Percentiles rank a stretch among this genome's conserved stretches.
Conservation (phyloP, 1,140 invertebrate species). For the Rhynchophorus ferrugineus region DNA sequence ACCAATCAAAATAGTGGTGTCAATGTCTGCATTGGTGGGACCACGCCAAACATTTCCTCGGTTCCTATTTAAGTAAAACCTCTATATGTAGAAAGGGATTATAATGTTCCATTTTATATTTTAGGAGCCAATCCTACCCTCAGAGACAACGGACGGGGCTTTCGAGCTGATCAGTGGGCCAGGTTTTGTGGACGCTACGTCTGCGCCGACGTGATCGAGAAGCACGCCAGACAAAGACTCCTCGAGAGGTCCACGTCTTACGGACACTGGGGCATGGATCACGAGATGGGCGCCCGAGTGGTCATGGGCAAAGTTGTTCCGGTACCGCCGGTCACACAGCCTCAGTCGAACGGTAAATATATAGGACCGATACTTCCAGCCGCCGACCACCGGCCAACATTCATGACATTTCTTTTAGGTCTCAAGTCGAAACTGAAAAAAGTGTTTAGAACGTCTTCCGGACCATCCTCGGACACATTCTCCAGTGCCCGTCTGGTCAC, state of each 20-base stretch:
- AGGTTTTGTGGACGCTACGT: constrained; percentile 65
- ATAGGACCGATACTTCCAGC: background rate
- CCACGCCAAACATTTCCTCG: too few species aligned
- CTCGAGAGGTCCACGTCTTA: constrained; percentile 50
- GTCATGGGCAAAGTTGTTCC: constrained; percentile 46
- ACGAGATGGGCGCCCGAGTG: constrained; percentile 45
- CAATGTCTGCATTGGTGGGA: too few species aligned
- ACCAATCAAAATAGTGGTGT: too few species aligned
- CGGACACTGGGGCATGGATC: constrained; percentile 52
- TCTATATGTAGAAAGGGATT: too few species aligned
- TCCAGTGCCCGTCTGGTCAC: constrained; percentile 47
- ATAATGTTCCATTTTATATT: too few species aligned
- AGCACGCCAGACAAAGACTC: constrained; percentile 52
- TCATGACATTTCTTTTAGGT: constrained; percentile 22
- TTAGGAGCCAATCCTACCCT: constrained; percentile 66
- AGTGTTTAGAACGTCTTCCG: constrained; percentile 51
- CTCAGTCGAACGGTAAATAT: constrained; percentile 27
- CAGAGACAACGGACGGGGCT: constrained; percentile 60
- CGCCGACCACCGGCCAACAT: background rate
- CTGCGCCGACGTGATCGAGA: constrained; percentile 68
- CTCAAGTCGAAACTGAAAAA: constrained; percentile 48
- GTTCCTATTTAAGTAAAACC: too few species aligned
- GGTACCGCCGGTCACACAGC: constrained; percentile 28
- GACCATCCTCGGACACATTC: constrained; percentile 42
- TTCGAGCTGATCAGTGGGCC: constrained; percentile 73